phyloP scores from a whole-genome alignment of 2,113 vertebrate species.

The Gambusia affinis region DNA sequence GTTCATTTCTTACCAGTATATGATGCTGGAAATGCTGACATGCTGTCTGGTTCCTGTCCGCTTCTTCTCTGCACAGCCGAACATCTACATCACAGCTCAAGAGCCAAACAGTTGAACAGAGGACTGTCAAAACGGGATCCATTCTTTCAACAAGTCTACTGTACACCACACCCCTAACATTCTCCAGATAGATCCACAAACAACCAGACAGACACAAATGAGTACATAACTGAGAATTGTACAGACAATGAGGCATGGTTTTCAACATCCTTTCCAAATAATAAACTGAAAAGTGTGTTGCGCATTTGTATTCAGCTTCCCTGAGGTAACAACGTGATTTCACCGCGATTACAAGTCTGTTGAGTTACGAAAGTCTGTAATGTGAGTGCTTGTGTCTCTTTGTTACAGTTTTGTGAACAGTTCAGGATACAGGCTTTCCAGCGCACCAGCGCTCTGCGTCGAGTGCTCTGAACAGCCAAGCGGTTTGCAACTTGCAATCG shows the following conservation, averaged over 20 bases:
- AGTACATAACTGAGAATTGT: too few relatives aligned
- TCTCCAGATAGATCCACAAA: too few relatives aligned
- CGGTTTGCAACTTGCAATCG: constrained; percentile 48
- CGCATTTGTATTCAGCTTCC: too few relatives aligned
- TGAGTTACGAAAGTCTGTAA: background rate
- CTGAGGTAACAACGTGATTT: too few relatives aligned
- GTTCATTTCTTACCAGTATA: constrained; percentile 81
- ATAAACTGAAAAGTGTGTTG: too few relatives aligned
- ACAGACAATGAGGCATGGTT: too few relatives aligned
- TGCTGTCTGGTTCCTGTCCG: constrained; percentile 63
- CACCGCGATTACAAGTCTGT: too few relatives aligned
- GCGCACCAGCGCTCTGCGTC: constrained; percentile 69
- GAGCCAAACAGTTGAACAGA: constrained; percentile 41
- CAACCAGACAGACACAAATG: too few relatives aligned
- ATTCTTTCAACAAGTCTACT: background rate
- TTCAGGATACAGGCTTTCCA: constrained; percentile 91
- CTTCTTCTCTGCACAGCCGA: constrained; percentile 69
- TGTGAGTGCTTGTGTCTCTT: background rate
- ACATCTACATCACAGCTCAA: constrained; percentile 81
- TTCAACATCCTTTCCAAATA: too few relatives aligned
- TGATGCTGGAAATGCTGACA: constrained; percentile 63
- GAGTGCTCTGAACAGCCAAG: constrained; percentile 65
- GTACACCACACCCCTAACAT: too few relatives aligned
- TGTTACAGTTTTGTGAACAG: background rate
- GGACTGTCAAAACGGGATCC: background rate